phyloP scores from a whole-genome alignment of 2,888 invertebrate genomes.

The Brachyptera putata region DNA sequence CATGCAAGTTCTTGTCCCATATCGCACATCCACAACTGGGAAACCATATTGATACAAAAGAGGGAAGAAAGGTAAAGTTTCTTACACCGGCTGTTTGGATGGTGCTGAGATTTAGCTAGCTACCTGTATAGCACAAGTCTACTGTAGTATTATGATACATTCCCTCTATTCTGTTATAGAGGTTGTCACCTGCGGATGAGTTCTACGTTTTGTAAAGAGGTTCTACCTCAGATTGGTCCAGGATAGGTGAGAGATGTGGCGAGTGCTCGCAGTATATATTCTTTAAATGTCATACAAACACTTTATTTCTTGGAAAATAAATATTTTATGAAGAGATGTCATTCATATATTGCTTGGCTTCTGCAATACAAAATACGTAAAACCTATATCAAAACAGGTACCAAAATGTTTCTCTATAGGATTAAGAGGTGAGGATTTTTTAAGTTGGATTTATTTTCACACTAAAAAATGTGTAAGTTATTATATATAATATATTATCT shows the following conservation, averaged over 20 bases:
- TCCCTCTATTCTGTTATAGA: neutral
- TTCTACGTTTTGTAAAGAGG: neutral
- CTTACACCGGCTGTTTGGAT: conserved; percentile 12
- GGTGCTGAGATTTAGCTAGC: conserved; percentile 2
- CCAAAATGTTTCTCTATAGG: neutral
- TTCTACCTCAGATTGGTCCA: neutral
- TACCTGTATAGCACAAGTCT: conserved; percentile 13
- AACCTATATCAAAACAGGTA: neutral
- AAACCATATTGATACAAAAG: neutral
- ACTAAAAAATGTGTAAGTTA: conserved; percentile 1
- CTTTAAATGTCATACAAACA: neutral
- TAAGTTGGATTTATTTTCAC: neutral
- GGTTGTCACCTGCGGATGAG: conserved; percentile 2
- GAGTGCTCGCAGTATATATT: neutral
- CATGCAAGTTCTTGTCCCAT: neutral
- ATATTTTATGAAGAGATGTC: conserved; percentile 1
- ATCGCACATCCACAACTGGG: neutral
- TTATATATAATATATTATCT: conserved; percentile 4
- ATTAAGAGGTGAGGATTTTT: conserved; percentile 5
- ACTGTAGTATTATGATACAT: conserved; percentile 5
- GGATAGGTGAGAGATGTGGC: neutral
- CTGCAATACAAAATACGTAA: neutral
- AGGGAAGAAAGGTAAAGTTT: neutral
- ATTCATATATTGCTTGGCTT: too few species aligned
- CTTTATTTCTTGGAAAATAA: conserved; percentile 3